These are phyloP conservation scores for Ylistrum balloti DNA, from an alignment of 1,140 invertebrate species.

Conservation along the genomic window DNA sequence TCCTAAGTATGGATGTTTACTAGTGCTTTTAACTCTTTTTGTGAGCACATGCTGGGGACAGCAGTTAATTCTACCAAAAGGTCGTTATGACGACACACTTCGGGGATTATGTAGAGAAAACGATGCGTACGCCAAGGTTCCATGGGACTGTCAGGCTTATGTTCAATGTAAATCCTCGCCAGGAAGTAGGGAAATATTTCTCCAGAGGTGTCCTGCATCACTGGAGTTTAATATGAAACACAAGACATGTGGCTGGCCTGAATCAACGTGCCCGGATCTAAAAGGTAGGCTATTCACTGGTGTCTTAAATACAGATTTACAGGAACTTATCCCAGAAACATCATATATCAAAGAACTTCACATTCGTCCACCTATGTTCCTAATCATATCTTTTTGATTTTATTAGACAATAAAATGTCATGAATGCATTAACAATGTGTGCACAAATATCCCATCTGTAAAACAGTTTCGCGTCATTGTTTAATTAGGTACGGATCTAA, in stretches of 20 bases:
- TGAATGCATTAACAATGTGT: no score
- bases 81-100: slow-evolving; percentile 19
- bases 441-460: no score
- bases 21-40: slow-evolving; percentile 44
- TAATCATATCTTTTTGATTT: no score
- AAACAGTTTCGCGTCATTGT: no score
- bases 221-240: slow-evolving; percentile 54
- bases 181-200: slow-evolving; percentile 54
- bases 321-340: no score
- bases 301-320: no score
- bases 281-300: slow-evolving; percentile 52
- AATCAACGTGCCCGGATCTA: slow-evolving; percentile 46
- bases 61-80: not conserved
- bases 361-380: no score
- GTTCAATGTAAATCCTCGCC: slow-evolving; percentile 55
- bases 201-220: slow-evolving; percentile 48
- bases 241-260: slow-evolving; percentile 58
- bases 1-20: not conserved
- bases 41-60: not conserved
- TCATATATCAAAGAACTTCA: no score
- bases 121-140: slow-evolving; percentile 55
- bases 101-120: slow-evolving; percentile 54
- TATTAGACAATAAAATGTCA: no score
- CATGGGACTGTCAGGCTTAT: slow-evolving; percentile 61
- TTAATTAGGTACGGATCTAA: no score